Base-by-base conservation (phyloP, 2,888 invertebrate genomes). In the Drosophila subquinaria region DNA sequence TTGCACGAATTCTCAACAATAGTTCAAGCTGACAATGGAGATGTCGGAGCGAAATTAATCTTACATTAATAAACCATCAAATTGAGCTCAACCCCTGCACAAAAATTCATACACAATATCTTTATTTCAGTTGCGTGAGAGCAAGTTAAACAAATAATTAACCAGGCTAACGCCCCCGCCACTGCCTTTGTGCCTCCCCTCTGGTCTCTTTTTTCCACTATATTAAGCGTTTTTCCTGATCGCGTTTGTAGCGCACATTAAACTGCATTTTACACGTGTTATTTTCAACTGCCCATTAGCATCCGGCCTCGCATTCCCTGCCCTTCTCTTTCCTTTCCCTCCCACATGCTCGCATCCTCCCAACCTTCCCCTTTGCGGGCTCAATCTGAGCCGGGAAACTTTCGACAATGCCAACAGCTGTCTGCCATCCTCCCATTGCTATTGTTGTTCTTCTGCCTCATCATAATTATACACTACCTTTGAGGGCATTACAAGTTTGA, bases 351-450 rank as follows among this genome's bases (percentile, higher is more conserved):
- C 15, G 27, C 57, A 45, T 59, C 59, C 51, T 36, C 27, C 47
- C 23, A 35, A 9, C 42, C 40, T 20, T 30, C n/a, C 40, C 38
- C 11, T 2, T 5, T 42, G 43, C 27, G 64, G 67, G 42, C 50
- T 11, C 83, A 88, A 86, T 88, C 84, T 92, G 90, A 90, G 92
- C 91, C 91, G 91, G 91, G 91, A 91, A 91, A 85, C 70, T 88
- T 84, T 72, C 68, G 81, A 91, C 92, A 91, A 91, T 92, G 76
- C 77, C 61, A 88, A 78, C 91, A 91, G 89, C 92, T 91, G 91
- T 79, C 81, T 76, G 67, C 64, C 61, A 63, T 65, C 62, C 69
- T 50, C 56, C 60, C 61, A 71, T 68, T 65, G 67, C 67, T 57
- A 55, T 68, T 61, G 50, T 36, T n/a, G 27, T 35, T 50, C n/a